Evolutionary conservation across 2,797 vertebrate species (phyloP).

Genomic region (Tokudaia tokunoshimensis): DNA sequence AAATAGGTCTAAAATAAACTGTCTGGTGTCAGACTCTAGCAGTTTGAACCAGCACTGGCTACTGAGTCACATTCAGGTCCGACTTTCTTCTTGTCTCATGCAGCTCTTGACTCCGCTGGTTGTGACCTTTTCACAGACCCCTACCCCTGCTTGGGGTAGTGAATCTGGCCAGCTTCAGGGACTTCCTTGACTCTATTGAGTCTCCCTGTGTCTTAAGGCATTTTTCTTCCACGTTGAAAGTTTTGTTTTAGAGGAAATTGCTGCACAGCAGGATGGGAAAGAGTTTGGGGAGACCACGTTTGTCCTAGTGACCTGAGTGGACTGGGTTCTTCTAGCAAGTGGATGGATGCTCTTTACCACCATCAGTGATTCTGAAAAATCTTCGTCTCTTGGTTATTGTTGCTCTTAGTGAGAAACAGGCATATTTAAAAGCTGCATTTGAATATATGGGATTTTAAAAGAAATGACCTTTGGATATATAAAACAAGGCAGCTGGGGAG

Average conservation of each 20-base stretch:
- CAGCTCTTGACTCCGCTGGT: too few species aligned
- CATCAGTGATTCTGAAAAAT: not conserved
- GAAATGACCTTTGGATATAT: conserved; percentile 11
- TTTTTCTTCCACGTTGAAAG: not conserved
- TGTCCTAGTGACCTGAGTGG: not conserved
- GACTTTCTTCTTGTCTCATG: not conserved
- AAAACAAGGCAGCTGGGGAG: conserved; percentile 33
- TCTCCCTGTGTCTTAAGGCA: not conserved
- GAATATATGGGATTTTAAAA: not conserved
- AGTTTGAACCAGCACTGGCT: not conserved
- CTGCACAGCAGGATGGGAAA: not conserved
- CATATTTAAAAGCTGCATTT: conserved; percentile 28
- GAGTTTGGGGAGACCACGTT: not conserved
- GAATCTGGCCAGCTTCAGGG: not conserved
- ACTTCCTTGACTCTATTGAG: not conserved
- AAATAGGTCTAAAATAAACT: not conserved
- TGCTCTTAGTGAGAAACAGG: not conserved
- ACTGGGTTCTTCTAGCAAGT: not conserved
- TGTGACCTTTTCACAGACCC: not conserved
- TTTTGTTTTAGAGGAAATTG: not conserved
- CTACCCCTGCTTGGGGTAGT: not conserved
- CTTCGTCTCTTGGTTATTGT: not conserved
- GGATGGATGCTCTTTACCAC: not conserved
- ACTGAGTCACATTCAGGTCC: not conserved
- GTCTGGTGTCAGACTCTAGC: not conserved